Base-by-base conservation (phyloP, 1,140 invertebrate species). In the Drosophila busckii region DNA sequence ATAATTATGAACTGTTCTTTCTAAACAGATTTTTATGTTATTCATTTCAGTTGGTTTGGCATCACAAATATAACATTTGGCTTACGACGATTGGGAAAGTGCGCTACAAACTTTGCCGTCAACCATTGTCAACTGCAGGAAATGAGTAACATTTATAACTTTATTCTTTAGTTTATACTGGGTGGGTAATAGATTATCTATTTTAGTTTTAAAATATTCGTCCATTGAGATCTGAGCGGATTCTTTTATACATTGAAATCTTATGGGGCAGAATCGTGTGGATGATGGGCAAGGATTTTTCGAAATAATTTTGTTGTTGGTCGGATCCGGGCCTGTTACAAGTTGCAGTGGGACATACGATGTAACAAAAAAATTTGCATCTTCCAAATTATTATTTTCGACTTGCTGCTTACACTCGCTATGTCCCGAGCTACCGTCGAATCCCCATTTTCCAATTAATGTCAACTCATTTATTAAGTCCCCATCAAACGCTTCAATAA, bases 391-490 rank as follows among this genome's bases (percentile, higher is more conserved):
- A n/a, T n/a, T n/a, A n/a, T n/a, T n/a, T n/a, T n/a, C n/a, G n/a
- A n/a, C n/a, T n/a, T n/a, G n/a, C n/a, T n/a, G n/a, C n/a, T n/a
- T n/a, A n/a, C n/a, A n/a, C n/a, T n/a, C n/a, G n/a, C n/a, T n/a
- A n/a, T n/a, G n/a, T n/a, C 45, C 31, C 31, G 22, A 48, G 31
- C 22, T 48, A 6, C 31, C 20, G 45, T 19, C 31, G n/a, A 35
- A 48, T 35, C 31, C 15, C 45, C 15, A 48, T 35, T 48, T 48
- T 35, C 10, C 20, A 35, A 35, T 35, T 35, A 25, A 35, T 26
- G 31, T 48, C 20, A 35, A 15, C 6, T 48, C 31, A 35, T 48
- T 48, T 25, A 25, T 2, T 17, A 35, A 26, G n/a, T 48, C 17
- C 15, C 4, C 31, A 35, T 48, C 22, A 35, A 48, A 17, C 31